Conservation (phyloP, 1,140 invertebrate species). For the Pseudobourletiella spinata region DNA sequence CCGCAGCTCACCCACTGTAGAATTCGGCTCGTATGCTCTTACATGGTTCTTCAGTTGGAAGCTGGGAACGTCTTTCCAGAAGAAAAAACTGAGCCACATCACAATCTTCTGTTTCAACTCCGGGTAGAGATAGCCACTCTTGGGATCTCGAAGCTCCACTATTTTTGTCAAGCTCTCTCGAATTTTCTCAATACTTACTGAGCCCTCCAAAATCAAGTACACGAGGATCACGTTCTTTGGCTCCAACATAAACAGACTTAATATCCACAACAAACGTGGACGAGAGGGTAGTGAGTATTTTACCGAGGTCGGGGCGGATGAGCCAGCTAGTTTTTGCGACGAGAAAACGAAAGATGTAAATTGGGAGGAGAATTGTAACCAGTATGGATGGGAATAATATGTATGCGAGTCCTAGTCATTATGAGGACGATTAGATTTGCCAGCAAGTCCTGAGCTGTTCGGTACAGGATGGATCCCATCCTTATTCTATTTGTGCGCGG, state of each 20-base stretch:
- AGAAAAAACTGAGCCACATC: constrained; percentile 4
- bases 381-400: too few species aligned
- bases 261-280: not conserved
- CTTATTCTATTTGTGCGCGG: too few species aligned
- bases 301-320: not conserved
- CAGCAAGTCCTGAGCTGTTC: too few species aligned
- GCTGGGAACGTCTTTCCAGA: constrained; percentile 17
- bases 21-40: not conserved
- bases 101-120: constrained; percentile 4
- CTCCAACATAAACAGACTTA: not conserved
- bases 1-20: not conserved
- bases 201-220: not conserved
- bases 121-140: not conserved
- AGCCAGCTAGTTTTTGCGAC: not conserved
- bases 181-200: not conserved
- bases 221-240: not conserved
- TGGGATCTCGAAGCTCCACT: not conserved
- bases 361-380: not conserved
- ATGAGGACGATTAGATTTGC: too few species aligned
- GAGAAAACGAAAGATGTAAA: constrained; percentile 6
- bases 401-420: too few species aligned
- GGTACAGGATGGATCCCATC: too few species aligned
- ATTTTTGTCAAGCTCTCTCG: not conserved
- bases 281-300: not conserved
- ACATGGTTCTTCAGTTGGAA: constrained; percentile 9